A percentile compares a stretch with the other conserved stretches of the same genome.
These are phyloP conservation scores for Polyommatus icarus DNA, from an alignment of 2,888 invertebrate genomes.

Conservation along the genomic window DNA sequence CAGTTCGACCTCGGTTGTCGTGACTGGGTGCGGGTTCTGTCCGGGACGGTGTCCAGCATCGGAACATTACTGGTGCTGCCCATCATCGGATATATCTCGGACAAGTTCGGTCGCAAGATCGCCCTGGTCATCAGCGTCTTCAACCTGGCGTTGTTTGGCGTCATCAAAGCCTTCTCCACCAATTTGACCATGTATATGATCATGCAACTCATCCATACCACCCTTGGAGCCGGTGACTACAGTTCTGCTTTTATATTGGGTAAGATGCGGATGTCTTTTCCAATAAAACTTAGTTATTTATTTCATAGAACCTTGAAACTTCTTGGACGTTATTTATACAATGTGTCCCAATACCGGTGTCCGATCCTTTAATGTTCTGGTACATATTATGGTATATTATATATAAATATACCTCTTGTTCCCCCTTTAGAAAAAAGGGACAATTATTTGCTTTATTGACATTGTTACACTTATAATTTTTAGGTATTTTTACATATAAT, in stretches of 20 bases:
- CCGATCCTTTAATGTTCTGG: no score
- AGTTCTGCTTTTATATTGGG: slow-evolving; percentile 75
- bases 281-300: no score
- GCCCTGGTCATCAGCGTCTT: slow-evolving; percentile 59
- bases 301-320: no score
- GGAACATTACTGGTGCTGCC: slow-evolving; percentile 84
- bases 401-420: no score
- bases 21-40: slow-evolving; percentile 82
- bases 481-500: no score
- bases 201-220: slow-evolving; percentile 77
- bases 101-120: slow-evolving; percentile 74
- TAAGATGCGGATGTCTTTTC: slow-evolving; percentile 38
- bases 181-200: slow-evolving; percentile 78
- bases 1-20: slow-evolving; percentile 81
- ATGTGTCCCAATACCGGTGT: no score
- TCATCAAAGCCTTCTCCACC: slow-evolving; percentile 77
- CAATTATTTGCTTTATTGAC: no score
- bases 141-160: slow-evolving; percentile 64
- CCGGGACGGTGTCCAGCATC: slow-evolving; percentile 83
- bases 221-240: slow-evolving; percentile 77
- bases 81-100: slow-evolving; percentile 82
- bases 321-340: no score
- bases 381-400: no score
- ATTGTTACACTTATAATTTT: no score
- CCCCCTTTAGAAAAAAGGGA: no score